phyloP scores from a whole-genome alignment of 2,888 invertebrate genomes.

The Caradrina clavipalpis region DNA sequence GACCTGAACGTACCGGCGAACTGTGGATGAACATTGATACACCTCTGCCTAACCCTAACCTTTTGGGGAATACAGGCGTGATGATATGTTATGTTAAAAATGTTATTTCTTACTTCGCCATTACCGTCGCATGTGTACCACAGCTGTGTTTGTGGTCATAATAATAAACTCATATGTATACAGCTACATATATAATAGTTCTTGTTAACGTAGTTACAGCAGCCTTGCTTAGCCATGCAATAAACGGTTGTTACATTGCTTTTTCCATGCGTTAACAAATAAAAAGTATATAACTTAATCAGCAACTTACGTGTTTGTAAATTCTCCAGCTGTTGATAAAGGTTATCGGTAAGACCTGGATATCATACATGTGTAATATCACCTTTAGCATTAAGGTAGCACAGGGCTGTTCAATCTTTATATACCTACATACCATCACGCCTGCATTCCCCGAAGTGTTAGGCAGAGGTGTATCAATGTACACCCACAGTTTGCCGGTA shows the following conservation, averaged over 20 bases:
- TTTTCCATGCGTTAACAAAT: neutral
- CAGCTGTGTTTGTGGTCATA: neutral
- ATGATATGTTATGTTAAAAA: too few species aligned
- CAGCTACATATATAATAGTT: neutral
- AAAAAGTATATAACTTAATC: slow-evolving; percentile 1
- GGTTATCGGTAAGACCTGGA: neutral
- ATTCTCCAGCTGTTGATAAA: neutral
- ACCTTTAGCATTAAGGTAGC: neutral
- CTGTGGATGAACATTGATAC: too few species aligned
- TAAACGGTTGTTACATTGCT: neutral
- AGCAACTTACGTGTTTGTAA: neutral
- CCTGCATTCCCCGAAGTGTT: too few species aligned
- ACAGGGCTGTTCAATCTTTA: too few species aligned
- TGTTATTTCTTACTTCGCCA: too few species aligned
- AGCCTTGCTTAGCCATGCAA: neutral
- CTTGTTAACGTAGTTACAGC: neutral
- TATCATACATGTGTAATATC: neutral
- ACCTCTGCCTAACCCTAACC: too few species aligned
- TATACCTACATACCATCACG: too few species aligned
- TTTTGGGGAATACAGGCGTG: too few species aligned
- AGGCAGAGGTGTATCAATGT: too few species aligned
- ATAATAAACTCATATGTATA: neutral
- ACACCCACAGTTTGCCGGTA: too few species aligned
- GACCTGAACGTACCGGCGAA: too few species aligned
- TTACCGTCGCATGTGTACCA: neutral